A percentile compares a stretch with the other conserved stretches of the same genome.
These are phyloP conservation scores for Trichopria drosophilae DNA, from an alignment of 2,888 invertebrate genomes.

Conservation along the genomic window DNA sequence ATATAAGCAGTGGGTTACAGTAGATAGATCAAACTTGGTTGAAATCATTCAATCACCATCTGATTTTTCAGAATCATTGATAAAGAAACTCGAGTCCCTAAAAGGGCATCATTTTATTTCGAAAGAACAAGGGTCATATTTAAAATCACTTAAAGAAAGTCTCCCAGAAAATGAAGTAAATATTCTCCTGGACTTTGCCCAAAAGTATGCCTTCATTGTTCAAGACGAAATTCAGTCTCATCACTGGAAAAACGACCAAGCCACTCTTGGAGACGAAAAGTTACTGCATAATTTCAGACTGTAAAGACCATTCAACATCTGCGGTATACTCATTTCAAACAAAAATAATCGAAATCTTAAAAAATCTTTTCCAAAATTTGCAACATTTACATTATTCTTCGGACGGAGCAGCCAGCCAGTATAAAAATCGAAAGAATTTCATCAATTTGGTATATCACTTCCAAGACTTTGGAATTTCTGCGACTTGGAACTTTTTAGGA, in stretches of 20 bases:
- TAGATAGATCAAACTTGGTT: background rate
- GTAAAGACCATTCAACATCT: no score
- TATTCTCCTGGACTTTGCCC: background rate
- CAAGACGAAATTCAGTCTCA: background rate
- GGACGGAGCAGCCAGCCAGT: conserved; percentile 2
- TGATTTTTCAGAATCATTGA: background rate
- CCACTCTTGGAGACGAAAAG: background rate
- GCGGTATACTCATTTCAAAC: conserved; percentile 3
- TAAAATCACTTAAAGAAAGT: background rate
- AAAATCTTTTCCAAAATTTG: background rate
- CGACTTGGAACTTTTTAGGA: conserved; percentile 1
- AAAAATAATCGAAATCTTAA: background rate
- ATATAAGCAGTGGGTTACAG: conserved; percentile 2
- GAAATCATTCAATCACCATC: conserved; percentile 2
- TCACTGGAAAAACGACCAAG: background rate
- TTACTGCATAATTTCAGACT: background rate
- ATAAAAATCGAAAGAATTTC: no score
- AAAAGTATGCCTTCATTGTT: background rate
- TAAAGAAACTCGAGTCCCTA: background rate
- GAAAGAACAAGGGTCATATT: background rate
- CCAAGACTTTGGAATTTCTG: background rate
- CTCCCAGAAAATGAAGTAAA: background rate
- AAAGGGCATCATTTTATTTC: background rate
- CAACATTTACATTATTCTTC: background rate
- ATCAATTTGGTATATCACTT: no score